A percentile compares a stretch with the other conserved stretches of the same genome.
Evolutionary conservation across 2,888 invertebrate genomes (phyloP).

Genomic region (Parapristionchus giblindavisi): DNA sequence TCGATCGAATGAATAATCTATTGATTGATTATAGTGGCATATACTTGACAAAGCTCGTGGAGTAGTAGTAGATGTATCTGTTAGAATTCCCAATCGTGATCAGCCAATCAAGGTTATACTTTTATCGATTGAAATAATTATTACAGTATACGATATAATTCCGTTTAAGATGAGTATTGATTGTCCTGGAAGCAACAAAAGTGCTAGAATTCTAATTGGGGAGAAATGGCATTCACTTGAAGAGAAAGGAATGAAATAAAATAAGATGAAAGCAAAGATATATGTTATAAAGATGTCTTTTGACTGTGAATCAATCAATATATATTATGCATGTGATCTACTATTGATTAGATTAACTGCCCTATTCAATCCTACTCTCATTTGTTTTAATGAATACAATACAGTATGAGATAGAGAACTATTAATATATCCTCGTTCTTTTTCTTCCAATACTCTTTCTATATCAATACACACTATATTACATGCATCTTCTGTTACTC

Average conservation of each 20-base stretch:
- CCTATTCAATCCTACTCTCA: constrained; percentile 28
- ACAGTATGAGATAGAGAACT: constrained; percentile 11
- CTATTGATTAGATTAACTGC: constrained; percentile 27
- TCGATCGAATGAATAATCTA: background rate
- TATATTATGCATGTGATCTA: constrained; percentile 14
- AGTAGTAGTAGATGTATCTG: constrained; percentile 30
- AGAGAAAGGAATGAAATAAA: constrained; percentile 23
- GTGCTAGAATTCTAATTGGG: constrained; percentile 23
- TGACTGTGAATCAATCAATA: too few relatives aligned
- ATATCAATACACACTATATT: background rate
- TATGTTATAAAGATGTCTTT: constrained; percentile 11
- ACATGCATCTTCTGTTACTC: background rate
- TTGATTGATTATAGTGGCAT: constrained; percentile 1
- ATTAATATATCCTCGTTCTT: background rate
- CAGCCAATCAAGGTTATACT: constrained; percentile 21
- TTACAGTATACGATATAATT: too few relatives aligned
- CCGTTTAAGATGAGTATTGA: constrained; percentile 11
- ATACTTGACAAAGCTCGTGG: constrained; percentile 22
- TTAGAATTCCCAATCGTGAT: constrained; percentile 19
- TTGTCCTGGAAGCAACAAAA: constrained; percentile 24
- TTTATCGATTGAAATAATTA: too few relatives aligned
- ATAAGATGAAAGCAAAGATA: constrained; percentile 18
- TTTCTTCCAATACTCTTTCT: constrained; percentile 13
- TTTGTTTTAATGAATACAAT: constrained; percentile 25
- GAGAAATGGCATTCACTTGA: constrained; percentile 30